Percentiles rank a stretch among this genome's conserved stretches.
phyloP scores from a whole-genome alignment of 64 coral and sea anemone genomes.

The Montipora foliosa region DNA sequence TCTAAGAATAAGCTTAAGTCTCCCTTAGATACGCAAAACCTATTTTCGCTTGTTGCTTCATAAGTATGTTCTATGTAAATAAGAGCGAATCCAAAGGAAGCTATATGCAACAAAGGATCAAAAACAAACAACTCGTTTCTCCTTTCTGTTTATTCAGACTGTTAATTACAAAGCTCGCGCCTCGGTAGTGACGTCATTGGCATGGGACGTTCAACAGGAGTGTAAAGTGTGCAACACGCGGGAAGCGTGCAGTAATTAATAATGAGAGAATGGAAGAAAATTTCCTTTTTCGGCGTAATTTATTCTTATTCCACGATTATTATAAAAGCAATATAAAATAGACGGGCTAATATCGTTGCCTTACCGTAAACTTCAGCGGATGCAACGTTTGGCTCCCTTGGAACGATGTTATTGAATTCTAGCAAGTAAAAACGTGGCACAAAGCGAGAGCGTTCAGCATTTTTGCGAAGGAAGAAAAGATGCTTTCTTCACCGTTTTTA shows the following conservation, averaged over 20 bases:
- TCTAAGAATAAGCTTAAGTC: background rate
- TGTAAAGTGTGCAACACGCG: too few relatives aligned
- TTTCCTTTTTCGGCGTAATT: too few relatives aligned
- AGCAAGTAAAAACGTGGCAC: background rate
- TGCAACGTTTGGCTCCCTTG: background rate
- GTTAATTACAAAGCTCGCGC: constrained; percentile 39
- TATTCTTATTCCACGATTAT: too few relatives aligned
- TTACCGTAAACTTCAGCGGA: too few relatives aligned
- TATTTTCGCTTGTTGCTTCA: constrained; percentile 33
- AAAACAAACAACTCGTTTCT: constrained; percentile 31
- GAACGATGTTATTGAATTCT: background rate
- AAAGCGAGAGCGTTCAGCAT: background rate
- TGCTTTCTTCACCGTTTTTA: too few relatives aligned
- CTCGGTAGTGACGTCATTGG: constrained; percentile 5
- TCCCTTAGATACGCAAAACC: background rate
- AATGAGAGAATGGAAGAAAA: too few relatives aligned
- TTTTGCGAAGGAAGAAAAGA: too few relatives aligned
- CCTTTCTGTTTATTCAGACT: background rate
- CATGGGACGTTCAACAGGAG: too few relatives aligned
- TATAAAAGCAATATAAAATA: too few relatives aligned
- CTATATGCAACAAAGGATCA: background rate
- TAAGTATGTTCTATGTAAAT: constrained; percentile 31
- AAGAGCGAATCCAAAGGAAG: background rate
- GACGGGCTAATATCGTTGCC: too few relatives aligned
- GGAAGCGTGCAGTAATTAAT: too few relatives aligned